These are phyloP conservation scores for Brachionus rotundiformis DNA, from an alignment of 1,140 invertebrate species.

Conservation along the genomic window DNA sequence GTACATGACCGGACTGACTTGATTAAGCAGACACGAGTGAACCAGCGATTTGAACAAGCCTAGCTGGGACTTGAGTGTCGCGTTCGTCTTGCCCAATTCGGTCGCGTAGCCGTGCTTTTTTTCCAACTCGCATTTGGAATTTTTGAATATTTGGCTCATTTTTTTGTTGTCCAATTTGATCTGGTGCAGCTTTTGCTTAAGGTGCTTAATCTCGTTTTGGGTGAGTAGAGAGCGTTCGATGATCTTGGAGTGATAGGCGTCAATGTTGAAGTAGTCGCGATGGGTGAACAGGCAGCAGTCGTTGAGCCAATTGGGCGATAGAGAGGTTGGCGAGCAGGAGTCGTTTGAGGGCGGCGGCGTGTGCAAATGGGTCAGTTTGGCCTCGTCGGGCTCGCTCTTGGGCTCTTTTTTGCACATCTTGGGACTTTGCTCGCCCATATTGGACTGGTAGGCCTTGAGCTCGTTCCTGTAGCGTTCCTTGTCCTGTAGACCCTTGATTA, in stretches of 20 bases:
- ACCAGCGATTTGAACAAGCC: constrained; percentile 34
- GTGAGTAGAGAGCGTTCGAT: constrained; percentile 42
- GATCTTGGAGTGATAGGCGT: constrained; percentile 30
- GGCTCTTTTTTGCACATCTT: not conserved
- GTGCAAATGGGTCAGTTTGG: not conserved
- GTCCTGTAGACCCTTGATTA: constrained; percentile 45
- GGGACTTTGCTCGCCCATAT: not conserved
- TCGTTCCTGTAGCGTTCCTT: constrained; percentile 39
- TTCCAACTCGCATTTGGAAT: constrained; percentile 19
- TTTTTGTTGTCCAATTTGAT: constrained; percentile 43
- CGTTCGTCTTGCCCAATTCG: not conserved
- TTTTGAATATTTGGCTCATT: not conserved
- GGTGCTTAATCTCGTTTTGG: constrained; percentile 2
- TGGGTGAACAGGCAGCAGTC: constrained; percentile 22
- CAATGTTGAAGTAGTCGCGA: constrained; percentile 22
- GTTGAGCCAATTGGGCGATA: constrained; percentile 2
- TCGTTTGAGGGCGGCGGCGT: constrained; percentile 24
- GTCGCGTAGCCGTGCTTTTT: not conserved
- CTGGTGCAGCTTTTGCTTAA: constrained; percentile 37
- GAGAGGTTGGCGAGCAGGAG: not conserved
- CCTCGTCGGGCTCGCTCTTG: not conserved
- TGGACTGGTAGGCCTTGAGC: constrained; percentile 20
- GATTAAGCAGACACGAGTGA: not conserved
- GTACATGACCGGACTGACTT: not conserved
- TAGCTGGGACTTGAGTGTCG: not conserved